Conservation (phyloP, 2,797 vertebrate genomes). For the Oreonectes daqikongensis region DNA sequence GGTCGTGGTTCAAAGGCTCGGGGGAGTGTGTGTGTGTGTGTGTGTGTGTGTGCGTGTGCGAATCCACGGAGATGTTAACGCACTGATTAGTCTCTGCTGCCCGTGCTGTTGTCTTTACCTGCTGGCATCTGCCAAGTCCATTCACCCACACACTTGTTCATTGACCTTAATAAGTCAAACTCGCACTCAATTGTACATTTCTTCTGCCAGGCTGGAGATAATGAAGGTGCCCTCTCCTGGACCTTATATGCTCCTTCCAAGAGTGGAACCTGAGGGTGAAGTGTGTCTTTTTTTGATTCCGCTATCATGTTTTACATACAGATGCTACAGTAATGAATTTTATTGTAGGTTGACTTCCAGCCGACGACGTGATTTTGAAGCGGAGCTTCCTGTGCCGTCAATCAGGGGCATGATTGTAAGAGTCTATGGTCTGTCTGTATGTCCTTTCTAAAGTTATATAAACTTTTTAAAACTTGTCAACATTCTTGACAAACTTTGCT, state of each 20-base stretch:
- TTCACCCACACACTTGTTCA: constrained; percentile 51
- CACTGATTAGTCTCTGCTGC: constrained; percentile 48
- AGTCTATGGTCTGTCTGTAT: neutral
- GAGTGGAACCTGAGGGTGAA: constrained; percentile 9
- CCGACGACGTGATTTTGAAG: neutral
- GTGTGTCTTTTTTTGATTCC: constrained; percentile 9
- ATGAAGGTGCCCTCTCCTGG: constrained; percentile 43
- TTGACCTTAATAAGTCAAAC: constrained; percentile 50
- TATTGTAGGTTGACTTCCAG: neutral
- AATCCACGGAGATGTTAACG: constrained; percentile 28
- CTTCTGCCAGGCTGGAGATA: constrained; percentile 38
- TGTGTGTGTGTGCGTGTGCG: constrained; percentile 3
- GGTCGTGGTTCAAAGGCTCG: constrained; percentile 35
- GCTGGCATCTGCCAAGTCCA: constrained; percentile 51
- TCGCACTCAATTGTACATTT: constrained; percentile 43
- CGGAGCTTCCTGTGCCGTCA: neutral
- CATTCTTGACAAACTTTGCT: neutral
- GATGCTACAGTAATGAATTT: neutral
- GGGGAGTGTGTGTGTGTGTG: constrained; percentile 3
- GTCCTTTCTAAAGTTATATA: neutral
- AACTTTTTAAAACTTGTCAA: neutral
- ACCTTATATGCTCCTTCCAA: constrained; percentile 27
- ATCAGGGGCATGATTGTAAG: too few relatives aligned
- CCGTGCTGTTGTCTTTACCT: constrained; percentile 42
- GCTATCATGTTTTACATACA: neutral